Base-by-base conservation (phyloP, 1,140 invertebrate species). In the Drosophila watanabei region DNA sequence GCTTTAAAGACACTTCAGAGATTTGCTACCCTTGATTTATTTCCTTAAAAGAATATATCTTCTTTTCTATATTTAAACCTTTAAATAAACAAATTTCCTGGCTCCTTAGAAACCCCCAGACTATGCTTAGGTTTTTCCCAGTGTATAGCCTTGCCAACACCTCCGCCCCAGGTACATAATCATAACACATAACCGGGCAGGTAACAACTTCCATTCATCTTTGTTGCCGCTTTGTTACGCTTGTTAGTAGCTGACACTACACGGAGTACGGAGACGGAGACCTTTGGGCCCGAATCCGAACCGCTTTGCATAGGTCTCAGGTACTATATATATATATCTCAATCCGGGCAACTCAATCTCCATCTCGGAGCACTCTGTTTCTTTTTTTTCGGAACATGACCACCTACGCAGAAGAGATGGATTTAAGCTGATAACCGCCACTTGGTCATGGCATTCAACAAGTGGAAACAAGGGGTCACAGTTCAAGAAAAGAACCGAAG, bases 161-260 rank as follows among this genome's bases (percentile, higher is more conserved):
- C 68, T 87, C 37, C 51, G 62, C 60, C 51, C 85, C 85, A 86
- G 86, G 85, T 85, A 82, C 79, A 83, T 68, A 70, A 76, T 87
- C 81, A 83, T 79, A 87, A 88, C 82, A 84, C 85, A 88, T 78
- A 72, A 63, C 49, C 64, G 28, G 52, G 61, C 82, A 89, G 86
- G 86, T 89, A 89, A 83, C 81, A 80, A 72, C 71, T 89, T 75
- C 88, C 86, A 89, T 89, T 89, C 86, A 89, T 77, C 48, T 61
- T 45, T 60, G 65, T 62, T 62, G 68, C 56, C 58, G 60, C 49
- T 88, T 82, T 90, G 79, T 80, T 82, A 90, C 86, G 86, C 86
- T 90, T 89, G 86, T 90, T 89, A 82, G 86, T 84, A 70, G 80
- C 83, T 80, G 83, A 88, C 84, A 87, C 80, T 83, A 75, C 81